Base-by-base conservation (phyloP, 2,797 vertebrate species). In the Erpetoichthys calabaricus region DNA sequence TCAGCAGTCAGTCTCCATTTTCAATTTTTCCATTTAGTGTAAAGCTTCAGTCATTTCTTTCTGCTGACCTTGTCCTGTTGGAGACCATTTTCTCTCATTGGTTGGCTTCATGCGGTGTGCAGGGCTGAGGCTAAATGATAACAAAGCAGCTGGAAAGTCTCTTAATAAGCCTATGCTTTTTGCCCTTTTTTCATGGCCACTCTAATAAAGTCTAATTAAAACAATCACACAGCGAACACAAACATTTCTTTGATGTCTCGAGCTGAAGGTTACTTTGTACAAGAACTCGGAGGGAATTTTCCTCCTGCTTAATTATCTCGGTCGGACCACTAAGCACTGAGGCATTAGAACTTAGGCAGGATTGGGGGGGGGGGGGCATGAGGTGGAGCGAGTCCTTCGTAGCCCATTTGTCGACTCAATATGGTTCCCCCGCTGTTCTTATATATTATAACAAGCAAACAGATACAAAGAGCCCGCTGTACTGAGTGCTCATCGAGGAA, bases 151-250 rank as follows among this genome's bases (percentile, higher is more conserved):
- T 7, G 5, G 45, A 53, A 45, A 57, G 46, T 45, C 6, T 42
- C 51, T 55, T 56, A 55, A 55, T 56, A 25, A 25, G 7, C 55
- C 8, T 42, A 44, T 53, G 25, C 9, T 59, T 59, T 59, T 62
- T 53, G 52, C 47, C 62, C 45, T 53, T 47, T 42, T 45, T 47
- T 67, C 59, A 42, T 55, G 56, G 46, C 5, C 58, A 7, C 51
- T 41, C 47, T 42, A 55, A 46, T 58, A 62, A 42, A 58, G 51
- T 44, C 42, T 58, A 54, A 62, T 55, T 58, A 58, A 55, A 55
- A 58, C 60, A 49, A 53, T 47, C 50, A 7, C 46, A 25, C 47
- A 49, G 54, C n/a, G 44, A 57, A 45, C 50, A 44, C n/a, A 53
- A 58, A 44, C 60, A 55, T 54, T 50, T 53, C 56, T 56, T 43